Evolutionary conservation across 2,888 invertebrate genomes (phyloP), one percentile per base, ranked within the genome.

Genomic region (Cheilosia impressa): DNA sequence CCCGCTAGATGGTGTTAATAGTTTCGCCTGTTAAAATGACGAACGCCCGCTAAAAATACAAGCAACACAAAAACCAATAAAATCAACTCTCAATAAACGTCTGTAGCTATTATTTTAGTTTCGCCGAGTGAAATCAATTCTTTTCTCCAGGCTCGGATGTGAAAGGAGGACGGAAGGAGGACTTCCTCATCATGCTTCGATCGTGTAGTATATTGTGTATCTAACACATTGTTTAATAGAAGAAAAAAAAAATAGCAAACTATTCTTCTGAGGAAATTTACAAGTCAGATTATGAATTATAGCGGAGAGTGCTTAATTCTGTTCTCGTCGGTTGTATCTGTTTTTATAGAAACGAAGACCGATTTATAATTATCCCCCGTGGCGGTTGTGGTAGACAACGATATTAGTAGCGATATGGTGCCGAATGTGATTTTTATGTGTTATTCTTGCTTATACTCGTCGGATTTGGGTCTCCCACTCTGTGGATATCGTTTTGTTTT

Each of bases 261-360:
- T 34, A 47, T 57, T 47, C 50, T 57, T 47, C 50, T 45, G 63
- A 38, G 19, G 47, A 43, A 58, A 72, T 65, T 34, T 79, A 45
- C 60, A 80, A 73, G 68, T 73, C 73, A 53, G 52, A 76, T 58
- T 65, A 65, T 81, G 81, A 81, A 55, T 81, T 71, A 81, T 76
- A 63, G 38, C 41, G 17, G 60, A 50, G 50, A 34, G 69, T 81
- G 69, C 53, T 63, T 15, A 34, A 22, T 52, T 31, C 15, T 47
- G 41, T 38, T 15, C 43, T 13, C n/a, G 47, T 47, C 6, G 50
- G 17, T 34, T 69, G 15, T 43, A 31, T 50, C 31, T 15, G 9
- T 22, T 60, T 52, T 53, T 62, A 24, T 45, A 19, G 43, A 66
- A 47, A 52, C 24, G 66, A 47, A 58, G 52, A 34, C 47, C 68